phyloP scores from a whole-genome alignment of 1,140 invertebrate genomes.

The Calephelis virginiensis region DNA sequence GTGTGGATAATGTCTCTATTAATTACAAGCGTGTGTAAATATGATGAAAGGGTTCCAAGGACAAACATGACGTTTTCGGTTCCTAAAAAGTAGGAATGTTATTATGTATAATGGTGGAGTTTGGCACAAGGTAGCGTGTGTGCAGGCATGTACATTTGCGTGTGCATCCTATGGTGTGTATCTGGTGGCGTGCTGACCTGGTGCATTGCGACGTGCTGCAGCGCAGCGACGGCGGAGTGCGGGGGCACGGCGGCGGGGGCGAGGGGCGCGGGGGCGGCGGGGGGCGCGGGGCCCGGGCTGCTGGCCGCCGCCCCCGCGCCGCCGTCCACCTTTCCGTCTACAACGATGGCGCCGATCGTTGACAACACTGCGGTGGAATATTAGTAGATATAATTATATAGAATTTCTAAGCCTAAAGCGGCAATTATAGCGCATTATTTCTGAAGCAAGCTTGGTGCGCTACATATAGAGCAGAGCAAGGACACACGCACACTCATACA shows the following conservation, averaged over 20 bases:
- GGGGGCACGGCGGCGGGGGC: constrained; percentile 41
- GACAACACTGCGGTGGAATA: constrained; percentile 80
- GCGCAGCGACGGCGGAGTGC: constrained; percentile 69
- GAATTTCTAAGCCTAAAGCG: no score
- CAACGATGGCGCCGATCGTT: constrained; percentile 86
- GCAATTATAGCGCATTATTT: no score
- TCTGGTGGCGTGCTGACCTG: constrained; percentile 42
- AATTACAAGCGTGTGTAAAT: no score
- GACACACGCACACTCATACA: no score
- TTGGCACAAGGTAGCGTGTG: not conserved
- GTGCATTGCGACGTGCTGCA: constrained; percentile 73
- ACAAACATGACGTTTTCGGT: not conserved
- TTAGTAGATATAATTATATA: no score
- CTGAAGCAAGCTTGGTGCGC: no score
- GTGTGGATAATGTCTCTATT: no score
- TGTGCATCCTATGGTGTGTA: no score
- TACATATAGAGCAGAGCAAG: no score
- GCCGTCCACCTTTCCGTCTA: constrained; percentile 85
- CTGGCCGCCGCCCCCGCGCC: constrained; percentile 36
- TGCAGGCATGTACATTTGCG: no score
- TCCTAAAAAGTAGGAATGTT: not conserved
- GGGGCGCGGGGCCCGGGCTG: constrained; percentile 36
- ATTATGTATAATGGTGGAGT: not conserved
- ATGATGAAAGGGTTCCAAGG: not conserved
- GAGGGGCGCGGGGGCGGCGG: constrained; percentile 42